Base-by-base conservation (phyloP, 2,113 vertebrate genomes). In the Nansenia antarctica region DNA sequence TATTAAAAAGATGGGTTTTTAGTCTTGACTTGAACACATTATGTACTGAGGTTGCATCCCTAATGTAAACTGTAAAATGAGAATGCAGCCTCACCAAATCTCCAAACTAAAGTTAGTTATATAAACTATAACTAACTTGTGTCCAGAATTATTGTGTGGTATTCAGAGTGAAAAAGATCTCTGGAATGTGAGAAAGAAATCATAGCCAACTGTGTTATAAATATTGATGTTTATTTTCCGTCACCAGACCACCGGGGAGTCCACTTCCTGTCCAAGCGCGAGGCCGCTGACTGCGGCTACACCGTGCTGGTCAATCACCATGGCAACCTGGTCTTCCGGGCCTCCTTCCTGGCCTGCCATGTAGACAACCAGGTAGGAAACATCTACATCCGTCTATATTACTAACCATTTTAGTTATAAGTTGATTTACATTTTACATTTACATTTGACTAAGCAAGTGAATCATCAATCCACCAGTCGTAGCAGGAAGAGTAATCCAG, bases 271-370 rank as follows among this genome's bases (percentile, higher is more conserved):
- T 81, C 84, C 0, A 42, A 47, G 5, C 71, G 26, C 26, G 69
- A 70, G 45, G 83, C 74, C 24, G 14, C 79, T 0, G 74, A 78
- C 57, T 90, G 88, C 37, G 88, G 87, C 32, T 88, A 88, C 77
- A 73, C 80, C 0, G 9, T 81, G 62, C 37, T 77, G 0, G 45
- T 77, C 34, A 65, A 77, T 63, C 76, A 65, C 2, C 67, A 3
- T 7, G 87, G 84, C 32, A 76, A 86, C 58, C 70, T 85, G 37
- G 69, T 85, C 37, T 78, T 86, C 57, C 75, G 77, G 1, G 83
- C 84, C 37, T 90, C 88, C 7, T 88, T 83, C 80, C 79, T 81
- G 42, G 76, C 83, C 54, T 90, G 86, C 61, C 75, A 87, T 1
- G 87, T 88, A 35, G 58, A 70, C 42, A 85, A 61, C 47, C 6